Evolutionary conservation across 2,113 vertebrate species (phyloP), one percentile per base, ranked within the genome.

Genomic region (Trochalopteron elliotii): DNA sequence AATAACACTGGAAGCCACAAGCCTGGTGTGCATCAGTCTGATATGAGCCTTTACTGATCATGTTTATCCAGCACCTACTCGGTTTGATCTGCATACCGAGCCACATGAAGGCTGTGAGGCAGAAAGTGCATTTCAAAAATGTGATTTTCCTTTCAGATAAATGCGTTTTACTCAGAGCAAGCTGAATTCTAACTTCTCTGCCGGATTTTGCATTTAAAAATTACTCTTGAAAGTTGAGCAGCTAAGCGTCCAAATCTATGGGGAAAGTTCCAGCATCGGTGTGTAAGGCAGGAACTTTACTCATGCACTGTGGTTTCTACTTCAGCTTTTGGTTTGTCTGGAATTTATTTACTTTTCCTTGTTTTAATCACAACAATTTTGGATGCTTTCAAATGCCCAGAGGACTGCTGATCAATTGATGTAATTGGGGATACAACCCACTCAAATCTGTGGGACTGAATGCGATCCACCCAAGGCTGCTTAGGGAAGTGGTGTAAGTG

Each of bases 131-230:
- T 94, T 95, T 96, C 87, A 77, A 93, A 96, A 96, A 90, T 93
- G 93, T 86, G 93, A 96, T 97, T 92, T 95, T 93, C 93, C 81
- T 96, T 93, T 91, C 89, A 95, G 95, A 96, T 96, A 96, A 95
- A 88, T 19, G 20, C 35, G 0, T 80, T 85, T 89, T 83, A 80
- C 93, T 91, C 63, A 15, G 75, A 97, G 93, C 67, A 91, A 83
- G 35, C 63, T 86, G 94, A 87, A 96, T 94, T 93, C 71, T 96
- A 96, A 96, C 90, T 91, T 90, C 87, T 76, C 55, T 90, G 63
- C 63, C 42, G 74, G 81, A 69, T 85, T 96, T 94, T 93, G 75
- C 87, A 95, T 95, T 91, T 91, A 42, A 94, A 96, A 95, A 95
- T 90, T 93, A 55, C 87, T 96, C 84, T 94, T 95, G 91, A 93